Evolutionary conservation across 1,140 invertebrate species (phyloP).

Genomic region (Chionoecetes opilio): DNA sequence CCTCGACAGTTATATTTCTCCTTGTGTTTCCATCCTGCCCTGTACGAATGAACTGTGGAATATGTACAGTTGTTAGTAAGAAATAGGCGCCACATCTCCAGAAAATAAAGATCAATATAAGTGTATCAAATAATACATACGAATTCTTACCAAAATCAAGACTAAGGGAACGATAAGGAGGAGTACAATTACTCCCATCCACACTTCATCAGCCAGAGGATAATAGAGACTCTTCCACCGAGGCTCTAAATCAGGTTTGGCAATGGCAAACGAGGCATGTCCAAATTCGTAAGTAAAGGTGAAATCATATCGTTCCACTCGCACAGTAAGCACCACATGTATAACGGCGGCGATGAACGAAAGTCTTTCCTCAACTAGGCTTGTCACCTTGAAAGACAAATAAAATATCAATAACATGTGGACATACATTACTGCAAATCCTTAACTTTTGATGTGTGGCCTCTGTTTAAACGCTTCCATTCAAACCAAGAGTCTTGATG

Average conservation of each 20-base stretch:
- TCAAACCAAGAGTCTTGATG: no score
- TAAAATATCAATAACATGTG: background rate
- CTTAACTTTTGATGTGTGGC: no score
- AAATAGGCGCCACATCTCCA: background rate
- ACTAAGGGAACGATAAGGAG: background rate
- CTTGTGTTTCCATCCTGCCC: background rate
- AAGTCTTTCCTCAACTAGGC: background rate
- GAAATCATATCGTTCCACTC: conserved; percentile 38
- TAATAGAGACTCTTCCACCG: conserved; percentile 45
- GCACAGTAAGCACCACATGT: background rate
- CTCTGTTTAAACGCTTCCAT: no score
- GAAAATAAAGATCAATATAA: background rate
- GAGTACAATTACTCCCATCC: background rate
- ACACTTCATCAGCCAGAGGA: conserved; percentile 43
- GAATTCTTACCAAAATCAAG: conserved; percentile 14
- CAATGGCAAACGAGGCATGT: background rate
- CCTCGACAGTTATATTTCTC: background rate
- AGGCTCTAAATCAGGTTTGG: conserved; percentile 50
- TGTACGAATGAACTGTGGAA: background rate
- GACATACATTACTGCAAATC: no score
- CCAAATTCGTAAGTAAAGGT: background rate
- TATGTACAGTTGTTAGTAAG: background rate
- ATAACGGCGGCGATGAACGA: conserved; percentile 22
- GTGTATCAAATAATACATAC: background rate
- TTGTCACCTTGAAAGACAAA: conserved; percentile 8